A percentile compares a stretch with the other conserved stretches of the same genome.
phyloP scores from a whole-genome alignment of 1,140 invertebrate species.

The Centruroides vittatus region DNA sequence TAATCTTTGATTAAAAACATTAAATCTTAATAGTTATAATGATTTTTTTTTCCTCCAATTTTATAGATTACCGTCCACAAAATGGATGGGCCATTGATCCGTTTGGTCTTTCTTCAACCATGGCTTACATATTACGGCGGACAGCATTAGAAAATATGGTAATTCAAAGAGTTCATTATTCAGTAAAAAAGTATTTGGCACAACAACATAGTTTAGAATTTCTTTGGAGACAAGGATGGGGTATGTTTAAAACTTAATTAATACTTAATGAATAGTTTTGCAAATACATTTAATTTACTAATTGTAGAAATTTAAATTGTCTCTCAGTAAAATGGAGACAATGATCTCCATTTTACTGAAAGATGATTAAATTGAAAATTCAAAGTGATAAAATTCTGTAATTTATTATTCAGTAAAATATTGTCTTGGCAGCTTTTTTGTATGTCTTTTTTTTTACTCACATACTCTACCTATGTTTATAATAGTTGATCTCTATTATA shows the following conservation, averaged over 20 bases:
- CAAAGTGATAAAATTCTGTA: no score
- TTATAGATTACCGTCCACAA: conserved; percentile 22
- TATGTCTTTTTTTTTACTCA: no score
- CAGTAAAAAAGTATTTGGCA: conserved; percentile 82
- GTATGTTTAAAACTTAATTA: no score
- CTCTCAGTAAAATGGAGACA: neutral
- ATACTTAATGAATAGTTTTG: no score
- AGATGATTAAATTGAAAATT: neutral
- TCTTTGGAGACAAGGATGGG: conserved; percentile 61
- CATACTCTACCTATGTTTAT: no score
- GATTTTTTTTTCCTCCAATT: no score
- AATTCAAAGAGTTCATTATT: conserved; percentile 90
- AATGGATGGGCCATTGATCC: conserved; percentile 91
- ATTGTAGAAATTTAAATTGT: neutral
- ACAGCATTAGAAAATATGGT: conserved; percentile 73
- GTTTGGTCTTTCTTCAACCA: conserved; percentile 76
- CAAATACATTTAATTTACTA: no score
- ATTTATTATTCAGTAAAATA: no score
- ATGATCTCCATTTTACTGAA: neutral
- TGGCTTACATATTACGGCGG: conserved; percentile 73
- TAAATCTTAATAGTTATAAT: no score
- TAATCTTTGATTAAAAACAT: no score
- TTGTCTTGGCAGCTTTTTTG: no score
- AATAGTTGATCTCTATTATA: no score
- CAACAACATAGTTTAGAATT: conserved; percentile 71